phyloP scores from a whole-genome alignment of 1,140 invertebrate species.

The Saccostrea cuccullata region DNA sequence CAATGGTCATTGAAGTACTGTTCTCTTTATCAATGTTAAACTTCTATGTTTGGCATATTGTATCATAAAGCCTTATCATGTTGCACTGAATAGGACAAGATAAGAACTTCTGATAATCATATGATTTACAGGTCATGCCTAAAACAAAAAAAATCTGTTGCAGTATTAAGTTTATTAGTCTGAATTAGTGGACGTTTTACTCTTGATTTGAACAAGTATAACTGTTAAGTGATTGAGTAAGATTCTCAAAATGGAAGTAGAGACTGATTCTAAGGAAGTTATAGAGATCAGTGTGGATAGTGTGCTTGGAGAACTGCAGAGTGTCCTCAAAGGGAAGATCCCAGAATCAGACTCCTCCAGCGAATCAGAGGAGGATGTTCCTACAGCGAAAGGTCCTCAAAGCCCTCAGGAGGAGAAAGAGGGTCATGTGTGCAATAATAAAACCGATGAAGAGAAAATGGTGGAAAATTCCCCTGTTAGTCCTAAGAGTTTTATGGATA shows the following conservation, averaged over 20 bases:
- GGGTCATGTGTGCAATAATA: constrained; percentile 9
- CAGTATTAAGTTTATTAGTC: not conserved
- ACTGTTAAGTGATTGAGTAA: not conserved
- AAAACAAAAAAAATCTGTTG: not conserved
- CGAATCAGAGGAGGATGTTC: constrained; percentile 31
- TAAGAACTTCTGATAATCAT: not conserved
- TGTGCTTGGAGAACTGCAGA: constrained; percentile 48
- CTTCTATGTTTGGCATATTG: not conserved
- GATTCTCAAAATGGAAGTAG: not conserved
- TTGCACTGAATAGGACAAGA: not conserved
- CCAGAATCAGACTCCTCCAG: constrained; percentile 38
- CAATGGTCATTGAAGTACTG: not conserved
- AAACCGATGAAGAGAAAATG: constrained; percentile 41
- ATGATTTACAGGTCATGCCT: not conserved
- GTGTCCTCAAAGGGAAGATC: constrained; percentile 40
- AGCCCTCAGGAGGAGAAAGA: not conserved
- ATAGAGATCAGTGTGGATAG: constrained; percentile 43
- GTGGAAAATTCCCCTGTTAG: not conserved
- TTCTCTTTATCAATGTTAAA: not conserved
- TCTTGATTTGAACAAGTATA: not conserved
- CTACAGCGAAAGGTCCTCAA: not conserved
- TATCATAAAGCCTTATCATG: not conserved
- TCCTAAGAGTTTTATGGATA: not conserved
- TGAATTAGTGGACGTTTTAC: not conserved
- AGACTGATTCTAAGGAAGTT: not conserved